A percentile compares a stretch with the other conserved stretches of the same genome.
These are phyloP conservation scores for Malacoraja senta DNA, from an alignment of 2,797 vertebrate species.

Conservation along the genomic window DNA sequence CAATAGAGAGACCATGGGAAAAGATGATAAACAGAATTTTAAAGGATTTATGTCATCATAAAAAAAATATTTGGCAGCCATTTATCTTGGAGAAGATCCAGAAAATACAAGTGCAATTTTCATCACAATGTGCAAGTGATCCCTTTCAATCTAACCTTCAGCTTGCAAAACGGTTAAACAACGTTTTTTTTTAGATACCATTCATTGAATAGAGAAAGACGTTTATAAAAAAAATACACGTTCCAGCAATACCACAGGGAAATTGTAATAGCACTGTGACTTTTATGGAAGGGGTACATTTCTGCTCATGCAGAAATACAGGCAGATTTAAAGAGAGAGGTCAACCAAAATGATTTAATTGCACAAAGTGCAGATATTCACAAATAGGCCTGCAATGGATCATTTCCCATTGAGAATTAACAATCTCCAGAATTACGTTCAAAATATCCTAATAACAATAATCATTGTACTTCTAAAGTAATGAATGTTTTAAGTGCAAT, in stretches of 20 bases:
- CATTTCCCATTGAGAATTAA: background rate
- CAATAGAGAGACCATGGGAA: background rate
- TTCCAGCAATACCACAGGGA: background rate
- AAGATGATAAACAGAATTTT: background rate
- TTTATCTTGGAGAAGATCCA: background rate
- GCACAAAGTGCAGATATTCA: constrained; percentile 1
- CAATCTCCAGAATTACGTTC: background rate
- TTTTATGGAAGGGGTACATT: background rate
- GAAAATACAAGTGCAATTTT: background rate
- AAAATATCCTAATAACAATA: background rate
- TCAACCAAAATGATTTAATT: constrained; percentile 19
- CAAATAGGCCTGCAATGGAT: background rate
- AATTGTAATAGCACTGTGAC: background rate
- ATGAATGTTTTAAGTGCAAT: background rate
- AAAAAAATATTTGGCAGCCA: background rate
- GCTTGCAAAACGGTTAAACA: background rate
- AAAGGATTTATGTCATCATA: background rate
- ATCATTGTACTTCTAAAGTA: constrained; percentile 1
- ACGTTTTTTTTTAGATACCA: background rate
- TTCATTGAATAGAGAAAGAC: background rate
- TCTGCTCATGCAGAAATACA: background rate
- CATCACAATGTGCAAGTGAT: background rate
- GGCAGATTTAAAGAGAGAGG: background rate
- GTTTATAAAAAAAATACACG: background rate
- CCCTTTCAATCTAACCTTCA: background rate